Evolutionary conservation across 2,113 vertebrate genomes (phyloP), one percentile per base, ranked within the genome.

Genomic region (Scortum barcoo): DNA sequence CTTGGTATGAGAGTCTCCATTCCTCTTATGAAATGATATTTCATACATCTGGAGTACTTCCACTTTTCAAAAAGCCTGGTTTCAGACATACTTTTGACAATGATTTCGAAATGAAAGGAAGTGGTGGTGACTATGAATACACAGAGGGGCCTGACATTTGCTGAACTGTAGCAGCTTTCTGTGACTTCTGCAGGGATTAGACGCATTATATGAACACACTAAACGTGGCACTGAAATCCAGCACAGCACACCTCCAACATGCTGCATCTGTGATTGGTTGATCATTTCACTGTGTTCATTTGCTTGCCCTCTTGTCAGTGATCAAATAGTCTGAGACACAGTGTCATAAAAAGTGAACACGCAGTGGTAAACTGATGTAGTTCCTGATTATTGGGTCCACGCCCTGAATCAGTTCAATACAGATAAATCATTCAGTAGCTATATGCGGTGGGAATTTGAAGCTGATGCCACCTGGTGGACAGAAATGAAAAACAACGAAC

Each of bases 391-490:
- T 26, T 46, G 26, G 11, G 50, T 66, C 66, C 65, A 86, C 78
- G 28, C 78, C 69, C 81, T 85, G n/a, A 51, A 56, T 63, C 28
- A 51, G 5, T 66, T 76, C 40, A 58, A 58, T 12, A 54, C 44
- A 75, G 4, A 67, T 56, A 17, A 56, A n/a, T 38, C 12, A 19
- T 5, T 12, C 22, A 54, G 63, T 48, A 12, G 33, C 9, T 51
- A 7, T 5, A 79, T 44, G 40, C 13, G 63, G 9, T 5, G 33
- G 20, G 53, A 24, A 42, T 56, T 40, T 63, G 57, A 26, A 48
- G 38, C 36, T 88, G 72, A 84, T 83, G 44, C 92, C 91, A 91
- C 77, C 94, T 94, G 36, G 73, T 83, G 94, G 82, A 61, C 30
- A 69, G 2, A 66, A 44, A 33, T 16, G 13, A 67, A 85, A 63